Evolutionary conservation across 2,113 vertebrate species (phyloP), one percentile per base, ranked within the genome.

Genomic region (Ophthalmolycus amberensis): DNA sequence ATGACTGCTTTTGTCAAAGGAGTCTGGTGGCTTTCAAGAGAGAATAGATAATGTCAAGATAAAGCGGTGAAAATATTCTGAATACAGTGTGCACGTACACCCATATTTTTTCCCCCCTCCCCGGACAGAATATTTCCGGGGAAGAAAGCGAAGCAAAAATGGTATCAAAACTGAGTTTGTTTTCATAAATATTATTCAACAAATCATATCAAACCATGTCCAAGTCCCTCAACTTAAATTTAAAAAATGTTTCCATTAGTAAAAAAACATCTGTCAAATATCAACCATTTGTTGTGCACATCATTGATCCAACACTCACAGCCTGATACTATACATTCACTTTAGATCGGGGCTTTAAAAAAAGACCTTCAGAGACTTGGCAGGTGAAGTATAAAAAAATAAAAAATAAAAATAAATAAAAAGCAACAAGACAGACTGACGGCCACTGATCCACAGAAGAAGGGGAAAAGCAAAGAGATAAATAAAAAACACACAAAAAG

Each of bases 341-440:
- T 18, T 58, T 32, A 50, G 60, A 71, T 6, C 16, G 16, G 3
- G 11, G 18, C 40, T 50, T 69, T 75, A 14, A 78, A 52, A 82
- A 37, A 9, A 18, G 40, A 34, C 27, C 73, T 70, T 80, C 62
- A 68, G 34, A 56, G 72, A 77, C 46, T 20, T 60, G 69, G 34
- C 82, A 74, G 71, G 37, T 67, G 59, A 75, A 64, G 72, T 42
- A 73, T 52, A 48, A 27, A 40, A 14, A 54, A 46, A 18, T 29
- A 8, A 54, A 58, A 48, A 54, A 58, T 4, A 46, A 46, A 15
- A 5, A 48, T 5, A 15, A 66, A 56, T 18, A 20, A 64, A 20
- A 18, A 48, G 50, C 18, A 54, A 58, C 56, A 32, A 66, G 50
- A 63, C 71, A 58, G 58, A 64, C 40, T 14, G 66, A 59, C 58